Conservation (phyloP, 2,797 vertebrate genomes). For the Dendrocincla fuliginosa region DNA sequence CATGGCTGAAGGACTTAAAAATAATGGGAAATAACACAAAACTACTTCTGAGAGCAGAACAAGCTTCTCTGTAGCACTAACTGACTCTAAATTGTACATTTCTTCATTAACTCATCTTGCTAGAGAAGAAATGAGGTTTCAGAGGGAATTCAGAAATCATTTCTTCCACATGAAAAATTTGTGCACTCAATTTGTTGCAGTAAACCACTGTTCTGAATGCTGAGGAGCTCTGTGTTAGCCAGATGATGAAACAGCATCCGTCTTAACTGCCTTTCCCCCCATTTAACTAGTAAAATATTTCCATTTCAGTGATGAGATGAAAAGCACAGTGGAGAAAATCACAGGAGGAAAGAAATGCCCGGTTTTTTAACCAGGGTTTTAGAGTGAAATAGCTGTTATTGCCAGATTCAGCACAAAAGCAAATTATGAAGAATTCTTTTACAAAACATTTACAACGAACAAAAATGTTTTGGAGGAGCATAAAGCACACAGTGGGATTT, state of each 20-base stretch:
- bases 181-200: slow-evolving; percentile 18
- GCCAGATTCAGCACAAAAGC: neutral
- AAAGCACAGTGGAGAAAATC: slow-evolving; percentile 1
- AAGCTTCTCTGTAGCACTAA: neutral
- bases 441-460: neutral
- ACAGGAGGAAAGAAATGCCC: neutral
- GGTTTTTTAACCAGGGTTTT: neutral
- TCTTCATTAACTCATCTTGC: slow-evolving; percentile 24
- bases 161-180: slow-evolving; percentile 34
- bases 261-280: neutral
- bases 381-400: neutral
- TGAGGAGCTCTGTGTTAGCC: neutral
- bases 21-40: neutral
- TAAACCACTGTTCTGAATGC: neutral
- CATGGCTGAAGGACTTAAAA: neutral
- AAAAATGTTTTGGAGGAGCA: neutral
- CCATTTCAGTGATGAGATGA: neutral
- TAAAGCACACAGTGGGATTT: neutral
- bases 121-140: neutral
- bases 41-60: neutral
- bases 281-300: slow-evolving; percentile 25
- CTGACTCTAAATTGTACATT: neutral
- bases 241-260: neutral
- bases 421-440: neutral
- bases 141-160: slow-evolving; percentile 15